Conservation (phyloP, 2,113 vertebrate species). For the Cyrtonyx montezumae region DNA sequence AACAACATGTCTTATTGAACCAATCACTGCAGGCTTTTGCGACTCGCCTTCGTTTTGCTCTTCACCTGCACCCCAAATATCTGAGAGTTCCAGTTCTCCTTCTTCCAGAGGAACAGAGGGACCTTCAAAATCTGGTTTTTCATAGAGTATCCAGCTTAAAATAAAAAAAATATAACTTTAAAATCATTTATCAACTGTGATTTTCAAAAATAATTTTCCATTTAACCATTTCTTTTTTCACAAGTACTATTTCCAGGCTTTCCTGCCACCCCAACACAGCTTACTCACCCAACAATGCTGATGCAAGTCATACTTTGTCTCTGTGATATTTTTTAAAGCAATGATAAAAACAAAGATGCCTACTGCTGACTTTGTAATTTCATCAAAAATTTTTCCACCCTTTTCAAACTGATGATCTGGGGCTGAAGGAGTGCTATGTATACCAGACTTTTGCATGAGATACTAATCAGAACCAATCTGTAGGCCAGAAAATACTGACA, state of each 20-base stretch:
- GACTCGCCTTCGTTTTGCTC: slow-evolving; percentile 63
- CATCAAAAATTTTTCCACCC: background rate
- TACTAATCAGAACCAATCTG: background rate
- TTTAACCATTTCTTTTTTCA: background rate
- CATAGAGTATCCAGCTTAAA: slow-evolving; percentile 94
- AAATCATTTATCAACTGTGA: background rate
- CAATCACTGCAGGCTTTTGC: slow-evolving; percentile 84
- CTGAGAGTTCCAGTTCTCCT: slow-evolving; percentile 86
- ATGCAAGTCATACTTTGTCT: background rate
- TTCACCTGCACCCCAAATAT: slow-evolving; percentile 85
- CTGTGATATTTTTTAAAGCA: background rate
- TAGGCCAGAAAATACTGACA: background rate
- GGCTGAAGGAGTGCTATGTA: background rate
- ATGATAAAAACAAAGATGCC: background rate
- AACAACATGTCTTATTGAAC: slow-evolving; percentile 89
- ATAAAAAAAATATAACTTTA: background rate
- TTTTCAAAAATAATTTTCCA: background rate
- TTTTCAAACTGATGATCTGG: background rate
- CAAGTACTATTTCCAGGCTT: background rate
- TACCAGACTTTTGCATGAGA: background rate
- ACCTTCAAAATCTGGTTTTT: slow-evolving; percentile 93
- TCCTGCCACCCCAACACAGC: background rate
- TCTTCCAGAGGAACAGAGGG: slow-evolving; percentile 90
- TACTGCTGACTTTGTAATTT: background rate
- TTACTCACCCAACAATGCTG: background rate